phyloP scores from a whole-genome alignment of 2,113 vertebrate genomes.

The Oxyruncus cristatus region DNA sequence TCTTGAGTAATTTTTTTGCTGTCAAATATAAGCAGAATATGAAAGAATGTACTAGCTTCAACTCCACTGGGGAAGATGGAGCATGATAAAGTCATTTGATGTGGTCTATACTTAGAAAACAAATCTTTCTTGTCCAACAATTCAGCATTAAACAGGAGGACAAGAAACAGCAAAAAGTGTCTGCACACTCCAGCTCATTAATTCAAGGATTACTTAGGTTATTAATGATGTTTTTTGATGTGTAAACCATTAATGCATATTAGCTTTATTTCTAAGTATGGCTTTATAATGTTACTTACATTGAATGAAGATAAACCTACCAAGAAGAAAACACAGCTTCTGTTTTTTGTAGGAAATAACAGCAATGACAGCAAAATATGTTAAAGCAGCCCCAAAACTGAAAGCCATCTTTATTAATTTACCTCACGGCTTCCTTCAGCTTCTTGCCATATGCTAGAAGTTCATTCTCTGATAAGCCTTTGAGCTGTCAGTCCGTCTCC shows the following conservation, averaged over 20 bases:
- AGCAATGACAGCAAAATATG: background rate
- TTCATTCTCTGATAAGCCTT: conserved; percentile 45
- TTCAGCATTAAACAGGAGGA: background rate
- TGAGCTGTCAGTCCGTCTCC: conserved; percentile 61
- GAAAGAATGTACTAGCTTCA: background rate
- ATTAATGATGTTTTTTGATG: conserved; percentile 27
- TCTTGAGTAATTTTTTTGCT: background rate
- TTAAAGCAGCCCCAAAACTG: background rate
- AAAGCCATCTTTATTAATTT: background rate
- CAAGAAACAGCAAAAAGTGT: conserved; percentile 2
- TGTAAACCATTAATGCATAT: background rate
- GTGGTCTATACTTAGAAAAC: background rate
- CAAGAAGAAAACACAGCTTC: background rate
- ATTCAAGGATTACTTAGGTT: conserved; percentile 30
- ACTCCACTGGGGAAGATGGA: background rate
- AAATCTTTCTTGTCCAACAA: background rate
- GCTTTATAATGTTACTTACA: background rate
- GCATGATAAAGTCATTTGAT: background rate
- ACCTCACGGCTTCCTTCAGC: background rate
- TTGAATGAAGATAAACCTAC: background rate
- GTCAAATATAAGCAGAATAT: background rate
- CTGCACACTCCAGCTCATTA: conserved; percentile 17
- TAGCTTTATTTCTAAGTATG: conserved; percentile 21
- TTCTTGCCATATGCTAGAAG: conserved; percentile 27
- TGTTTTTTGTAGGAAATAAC: background rate